Evolutionary conservation across 1,140 invertebrate species (phyloP).

Genomic region (Myzus persicae): DNA sequence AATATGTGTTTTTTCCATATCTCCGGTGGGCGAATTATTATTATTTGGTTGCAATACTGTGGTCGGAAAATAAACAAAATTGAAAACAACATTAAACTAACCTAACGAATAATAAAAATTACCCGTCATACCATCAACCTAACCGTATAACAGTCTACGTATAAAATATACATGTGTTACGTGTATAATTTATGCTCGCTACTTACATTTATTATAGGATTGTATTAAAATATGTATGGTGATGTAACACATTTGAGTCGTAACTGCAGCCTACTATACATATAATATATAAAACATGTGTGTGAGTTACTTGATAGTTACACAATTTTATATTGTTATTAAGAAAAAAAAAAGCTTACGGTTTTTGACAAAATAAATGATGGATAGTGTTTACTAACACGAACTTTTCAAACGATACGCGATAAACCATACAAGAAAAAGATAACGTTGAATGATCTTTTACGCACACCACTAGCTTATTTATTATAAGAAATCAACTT

Average conservation of each 20-base stretch:
- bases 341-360: background rate
- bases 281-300: background rate
- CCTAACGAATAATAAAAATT: background rate
- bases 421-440: background rate
- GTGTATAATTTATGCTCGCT: background rate
- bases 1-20: background rate
- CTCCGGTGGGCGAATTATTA: background rate
- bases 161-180: background rate
- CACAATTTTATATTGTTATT: background rate
- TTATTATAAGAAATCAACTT: background rate
- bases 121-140: background rate
- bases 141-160: no score
- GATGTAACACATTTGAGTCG: background rate
- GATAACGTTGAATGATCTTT: background rate
- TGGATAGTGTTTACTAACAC: constrained; percentile 1
- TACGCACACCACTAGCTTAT: background rate
- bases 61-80: background rate
- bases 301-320: background rate
- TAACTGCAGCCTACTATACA: background rate
- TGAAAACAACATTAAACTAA: background rate
- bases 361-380: background rate
- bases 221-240: background rate
- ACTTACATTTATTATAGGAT: background rate
- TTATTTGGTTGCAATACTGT: background rate
- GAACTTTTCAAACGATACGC: background rate